Evolutionary conservation across 2,797 vertebrate genomes (phyloP), one percentile per base, ranked within the genome.

Genomic region (Lateolabrax maculatus): DNA sequence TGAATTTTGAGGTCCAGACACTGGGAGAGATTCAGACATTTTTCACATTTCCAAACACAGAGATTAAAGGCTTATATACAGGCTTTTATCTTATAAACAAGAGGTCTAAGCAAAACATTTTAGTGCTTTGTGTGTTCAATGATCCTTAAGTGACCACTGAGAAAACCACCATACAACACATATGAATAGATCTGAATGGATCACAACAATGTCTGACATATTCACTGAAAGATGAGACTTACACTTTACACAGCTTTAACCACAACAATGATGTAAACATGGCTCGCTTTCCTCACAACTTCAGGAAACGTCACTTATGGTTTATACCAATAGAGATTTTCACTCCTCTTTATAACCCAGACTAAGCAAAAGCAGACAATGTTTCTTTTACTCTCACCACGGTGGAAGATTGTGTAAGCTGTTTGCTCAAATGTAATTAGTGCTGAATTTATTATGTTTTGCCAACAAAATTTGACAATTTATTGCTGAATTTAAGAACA

Each of bases 31-130:
- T 85, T 92, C 86, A 84, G 84, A 76, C 79, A 85, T 88, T 84
- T 92, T 93, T 90, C 69, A 76, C 84, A 89, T 92, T 90, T 93
- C 85, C 73, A 93, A 92, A 93, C 87, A 90, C 82, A 62, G 77
- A 93, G 90, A 94, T 94, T 88, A 95, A 93, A 94, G 84, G 81
- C 86, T 90, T 85, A 81, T 63, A 77, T 74, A 70, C 80, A 69
- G 67, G 63, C 85, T 93, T 94, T 93, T 83, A 90, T 93, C 86
- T 86, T 75, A 77, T 86, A 92, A 93, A 93, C 89, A 92, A 93
- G 71, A 91, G 78, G 73, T 87, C 81, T 71, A 77, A 82, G 88
- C 82, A 81, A 88, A 89, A 90, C 87, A 89, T 91, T 87, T 90
- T 75, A 84, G 81, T 44, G 82, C 75, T 90, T 89, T 87, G 82